Conservation (phyloP, 2,888 invertebrate species). For the Athetis lepigone region DNA sequence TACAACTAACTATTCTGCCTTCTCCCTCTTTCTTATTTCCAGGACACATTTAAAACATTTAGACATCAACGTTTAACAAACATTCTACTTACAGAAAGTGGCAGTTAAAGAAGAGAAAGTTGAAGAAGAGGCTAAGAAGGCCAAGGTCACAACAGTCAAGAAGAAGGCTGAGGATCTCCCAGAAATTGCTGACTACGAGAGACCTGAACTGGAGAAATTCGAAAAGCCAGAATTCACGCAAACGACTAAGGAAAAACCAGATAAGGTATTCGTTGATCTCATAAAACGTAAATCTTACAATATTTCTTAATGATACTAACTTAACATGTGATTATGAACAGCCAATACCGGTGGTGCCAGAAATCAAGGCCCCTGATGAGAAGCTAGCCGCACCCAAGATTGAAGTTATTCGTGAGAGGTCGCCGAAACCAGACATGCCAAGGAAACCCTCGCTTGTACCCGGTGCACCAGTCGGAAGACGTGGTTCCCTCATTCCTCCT, state of each 20-base stretch:
- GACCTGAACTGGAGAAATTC: conserved; percentile 93
- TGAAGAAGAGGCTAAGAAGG: conserved; percentile 86
- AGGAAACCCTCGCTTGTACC: conserved; percentile 95
- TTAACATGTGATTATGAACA: conserved; percentile 47
- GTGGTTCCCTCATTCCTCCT: conserved; percentile 97
- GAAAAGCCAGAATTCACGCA: conserved; percentile 90
- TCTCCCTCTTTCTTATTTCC: background rate
- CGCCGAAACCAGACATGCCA: conserved; percentile 91
- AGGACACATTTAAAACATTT: background rate
- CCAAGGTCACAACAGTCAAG: conserved; percentile 84
- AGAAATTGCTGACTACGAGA: conserved; percentile 94
- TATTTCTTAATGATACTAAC: background rate
- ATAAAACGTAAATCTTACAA: conserved; percentile 63
- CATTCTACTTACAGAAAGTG: conserved; percentile 82
- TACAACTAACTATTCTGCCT: background rate
- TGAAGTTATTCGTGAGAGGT: conserved; percentile 95
- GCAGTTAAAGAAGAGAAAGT: conserved; percentile 86
- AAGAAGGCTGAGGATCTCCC: conserved; percentile 91
- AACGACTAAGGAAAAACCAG: conserved; percentile 87
- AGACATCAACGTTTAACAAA: conserved; percentile 36
- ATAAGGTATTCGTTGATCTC: conserved; percentile 54
- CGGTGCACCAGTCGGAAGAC: conserved; percentile 84
- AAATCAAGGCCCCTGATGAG: conserved; percentile 92
- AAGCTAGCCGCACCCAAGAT: conserved; percentile 94
- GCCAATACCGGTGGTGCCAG: conserved; percentile 90